These are phyloP conservation scores for Eilema depressum DNA, from an alignment of 2,888 invertebrate species.

Conservation along the genomic window DNA sequence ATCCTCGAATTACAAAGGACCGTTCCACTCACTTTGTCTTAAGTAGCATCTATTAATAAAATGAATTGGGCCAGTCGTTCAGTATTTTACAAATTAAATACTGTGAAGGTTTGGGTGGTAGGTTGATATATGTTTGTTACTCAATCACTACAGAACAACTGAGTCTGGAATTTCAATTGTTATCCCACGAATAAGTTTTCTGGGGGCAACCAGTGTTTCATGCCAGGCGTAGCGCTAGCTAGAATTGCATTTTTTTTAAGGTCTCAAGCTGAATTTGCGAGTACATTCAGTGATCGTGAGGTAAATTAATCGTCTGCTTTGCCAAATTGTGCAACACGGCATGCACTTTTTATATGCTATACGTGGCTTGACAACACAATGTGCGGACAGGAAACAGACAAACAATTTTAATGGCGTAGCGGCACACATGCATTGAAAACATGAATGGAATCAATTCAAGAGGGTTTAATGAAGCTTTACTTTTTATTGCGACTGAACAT, in stretches of 20 bases:
- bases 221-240: neutral
- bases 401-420: constrained; percentile 42
- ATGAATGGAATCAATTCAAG: constrained; percentile 47
- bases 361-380: constrained; percentile 32
- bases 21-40: constrained; percentile 56
- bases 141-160: neutral
- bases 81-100: constrained; percentile 38
- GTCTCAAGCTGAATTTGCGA: neutral
- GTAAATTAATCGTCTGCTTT: constrained; percentile 13
- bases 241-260: neutral
- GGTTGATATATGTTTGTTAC: neutral
- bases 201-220: neutral
- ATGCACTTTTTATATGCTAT: constrained; percentile 8
- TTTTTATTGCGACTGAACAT: constrained; percentile 29
- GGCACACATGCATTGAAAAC: constrained; percentile 35
- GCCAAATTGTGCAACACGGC: constrained; percentile 21
- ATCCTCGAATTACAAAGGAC: constrained; percentile 56
- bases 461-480: constrained; percentile 35
- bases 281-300: constrained; percentile 6
- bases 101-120: neutral
- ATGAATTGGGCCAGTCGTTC: constrained; percentile 60
- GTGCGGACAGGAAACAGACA: constrained; percentile 48
- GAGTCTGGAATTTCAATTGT: neutral
- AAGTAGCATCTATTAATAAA: constrained; percentile 46
- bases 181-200: neutral